Base-by-base conservation (phyloP, 1,140 invertebrate genomes). In the Drosophila neocordata region DNA sequence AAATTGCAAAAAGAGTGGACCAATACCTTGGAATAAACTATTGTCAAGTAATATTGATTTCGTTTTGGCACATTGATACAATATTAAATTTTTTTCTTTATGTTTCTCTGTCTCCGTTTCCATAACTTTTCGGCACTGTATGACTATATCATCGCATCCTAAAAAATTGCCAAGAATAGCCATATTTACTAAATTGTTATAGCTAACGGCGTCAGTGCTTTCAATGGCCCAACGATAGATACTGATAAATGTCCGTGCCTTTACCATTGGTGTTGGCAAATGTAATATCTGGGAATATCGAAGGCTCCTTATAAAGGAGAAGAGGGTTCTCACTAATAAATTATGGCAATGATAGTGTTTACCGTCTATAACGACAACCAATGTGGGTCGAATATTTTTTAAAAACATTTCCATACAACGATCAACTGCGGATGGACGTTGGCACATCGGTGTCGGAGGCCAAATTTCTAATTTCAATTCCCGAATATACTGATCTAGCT, bases 191-290 rank as follows among this genome's bases (percentile, higher is more conserved):
- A 62, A n/a, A 4, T 8, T 12, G 13, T 7, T 27, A 12, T n/a
- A 27, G 11, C 18, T 12, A 7, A 60, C 11, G 1, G 3, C 1
- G 0, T 8, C 1, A n/a, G 15, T 9, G 6, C 12, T 11, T 15
- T 67, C 48, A 22, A 67, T 31, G 8, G 44, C 56, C 56, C 44
- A 67, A 9, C 41, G 20, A 27, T 67, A 67, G 2, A 53, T 22
- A 44, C 31, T n/a, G 9, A 60, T 20, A 60, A 67, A 67, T 13
- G 44, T 0, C 2, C 27, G 18, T 22, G 56, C 27, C n/a, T 18
- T 20, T 0, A 67, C 20, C 44, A 48, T 34, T 0, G 41, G 9
- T 11, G 12, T 4, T 11, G 65, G 65, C 31, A 60, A 37, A 18
- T 67, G 11, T 12, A 58, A 12, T n/a, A 53, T 12, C 8, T 53